phyloP scores from a whole-genome alignment of 2,113 vertebrate species.

The Ochotona curzoniae region DNA sequence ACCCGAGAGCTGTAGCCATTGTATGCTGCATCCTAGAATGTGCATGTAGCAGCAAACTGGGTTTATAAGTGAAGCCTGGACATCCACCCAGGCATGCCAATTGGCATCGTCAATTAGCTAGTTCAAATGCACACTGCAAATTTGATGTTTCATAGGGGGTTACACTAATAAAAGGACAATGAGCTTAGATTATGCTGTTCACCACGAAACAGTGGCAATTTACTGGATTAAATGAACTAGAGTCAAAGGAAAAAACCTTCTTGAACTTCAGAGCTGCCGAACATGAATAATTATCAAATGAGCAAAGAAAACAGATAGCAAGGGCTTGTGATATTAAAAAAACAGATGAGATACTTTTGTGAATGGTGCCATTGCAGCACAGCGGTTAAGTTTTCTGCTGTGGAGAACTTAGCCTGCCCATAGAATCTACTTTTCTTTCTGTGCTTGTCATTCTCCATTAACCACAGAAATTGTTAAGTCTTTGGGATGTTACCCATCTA shows the following conservation, averaged over 20 bases:
- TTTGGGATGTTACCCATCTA: background rate
- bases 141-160: background rate
- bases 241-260: background rate
- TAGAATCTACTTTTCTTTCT: background rate
- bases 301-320: background rate
- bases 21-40: too few species aligned
- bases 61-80: too few species aligned
- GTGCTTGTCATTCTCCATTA: background rate
- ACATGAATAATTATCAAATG: background rate
- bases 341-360: background rate
- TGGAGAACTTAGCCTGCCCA: background rate
- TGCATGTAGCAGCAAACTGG: too few species aligned
- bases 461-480: background rate
- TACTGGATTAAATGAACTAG: background rate
- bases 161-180: background rate
- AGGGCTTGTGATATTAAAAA: background rate
- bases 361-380: too few species aligned
- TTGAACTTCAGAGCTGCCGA: background rate
- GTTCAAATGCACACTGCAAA: too few species aligned
- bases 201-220: background rate
- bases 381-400: fast-evolving
- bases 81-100: too few species aligned
- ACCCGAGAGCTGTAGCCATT: too few species aligned
- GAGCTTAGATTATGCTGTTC: background rate
- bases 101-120: too few species aligned